A percentile compares a stretch with the other conserved stretches of the same genome.
Conservation (phyloP, 2,797 vertebrate species). For the Cephalopachus bancanus region DNA sequence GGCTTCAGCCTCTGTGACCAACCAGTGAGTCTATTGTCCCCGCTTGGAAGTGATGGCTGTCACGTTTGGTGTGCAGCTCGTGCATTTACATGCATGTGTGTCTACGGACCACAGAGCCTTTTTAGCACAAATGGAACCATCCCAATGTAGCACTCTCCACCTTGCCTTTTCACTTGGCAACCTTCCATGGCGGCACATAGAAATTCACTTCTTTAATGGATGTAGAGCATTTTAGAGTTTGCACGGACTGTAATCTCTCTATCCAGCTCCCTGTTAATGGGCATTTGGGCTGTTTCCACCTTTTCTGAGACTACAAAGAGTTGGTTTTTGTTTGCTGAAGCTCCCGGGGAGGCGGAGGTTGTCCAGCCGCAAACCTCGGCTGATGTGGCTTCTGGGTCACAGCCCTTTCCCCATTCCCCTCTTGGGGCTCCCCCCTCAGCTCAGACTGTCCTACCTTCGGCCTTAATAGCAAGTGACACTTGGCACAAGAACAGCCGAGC, state of each 20-base stretch:
- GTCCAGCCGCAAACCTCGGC: not conserved
- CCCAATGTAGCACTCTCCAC: not conserved
- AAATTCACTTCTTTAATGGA: conserved; percentile 58
- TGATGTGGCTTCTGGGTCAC: not conserved
- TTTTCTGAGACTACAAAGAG: not conserved
- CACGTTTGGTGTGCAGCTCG: not conserved
- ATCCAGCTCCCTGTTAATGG: conserved; percentile 31
- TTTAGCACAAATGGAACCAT: conserved; percentile 32
- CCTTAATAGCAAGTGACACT: conserved; percentile 79
- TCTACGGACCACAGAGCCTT: not conserved
- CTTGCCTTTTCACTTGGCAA: conserved; percentile 58
- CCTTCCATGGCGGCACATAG: conserved; percentile 1
- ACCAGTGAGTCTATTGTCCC: no score
- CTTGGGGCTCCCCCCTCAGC: not conserved
- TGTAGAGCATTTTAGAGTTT: not conserved
- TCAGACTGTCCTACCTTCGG: conserved; percentile 31
- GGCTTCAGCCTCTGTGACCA: not conserved
- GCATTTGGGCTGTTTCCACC: not conserved
- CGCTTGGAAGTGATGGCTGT: fast-evolving
- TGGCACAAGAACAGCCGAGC: conserved; percentile 63
- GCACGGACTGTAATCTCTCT: conserved; percentile 52
- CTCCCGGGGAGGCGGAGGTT: not conserved
- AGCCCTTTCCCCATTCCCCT: not conserved
- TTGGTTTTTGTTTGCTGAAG: conserved; percentile 24
- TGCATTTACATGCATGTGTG: not conserved